Conservation (phyloP, 2,888 invertebrate genomes). For the Psylliodes chrysocephalus region DNA sequence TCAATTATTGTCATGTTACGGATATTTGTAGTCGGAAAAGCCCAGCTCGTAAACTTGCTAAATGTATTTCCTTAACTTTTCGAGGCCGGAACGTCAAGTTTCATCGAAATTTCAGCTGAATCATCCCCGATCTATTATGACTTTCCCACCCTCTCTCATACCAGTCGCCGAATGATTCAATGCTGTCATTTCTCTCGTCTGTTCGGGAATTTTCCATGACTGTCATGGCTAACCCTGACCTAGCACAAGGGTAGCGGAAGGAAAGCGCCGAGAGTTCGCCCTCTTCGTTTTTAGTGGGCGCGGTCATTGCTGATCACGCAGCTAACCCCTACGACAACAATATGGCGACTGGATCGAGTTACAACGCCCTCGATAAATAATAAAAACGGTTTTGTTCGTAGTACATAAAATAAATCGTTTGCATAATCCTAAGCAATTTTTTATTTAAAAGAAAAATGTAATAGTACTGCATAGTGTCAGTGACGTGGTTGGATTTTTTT, state of each 20-base stretch:
- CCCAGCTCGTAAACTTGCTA: no score
- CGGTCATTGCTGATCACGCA: conserved; percentile 7
- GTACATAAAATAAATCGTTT: no score
- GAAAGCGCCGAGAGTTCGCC: background rate
- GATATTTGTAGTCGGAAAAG: no score
- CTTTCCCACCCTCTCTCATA: background rate
- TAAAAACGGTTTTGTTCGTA: no score
- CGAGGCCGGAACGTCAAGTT: background rate
- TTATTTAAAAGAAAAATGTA: no score
- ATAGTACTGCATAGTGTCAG: no score
- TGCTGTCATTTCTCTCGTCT: background rate
- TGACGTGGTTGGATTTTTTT: no score
- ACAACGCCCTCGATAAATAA: background rate
- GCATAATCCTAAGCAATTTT: no score
- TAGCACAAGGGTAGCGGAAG: conserved; percentile 2
- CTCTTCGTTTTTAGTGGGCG: background rate
- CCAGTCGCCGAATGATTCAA: conserved; percentile 3
- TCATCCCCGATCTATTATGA: background rate
- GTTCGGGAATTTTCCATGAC: conserved; percentile 1
- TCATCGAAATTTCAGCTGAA: background rate
- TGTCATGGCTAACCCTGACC: conserved; percentile 2
- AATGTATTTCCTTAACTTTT: no score
- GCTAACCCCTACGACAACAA: background rate
- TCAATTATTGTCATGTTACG: no score
- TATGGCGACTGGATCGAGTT: background rate